Evolutionary conservation across 2,797 vertebrate species (phyloP), one percentile per base, ranked within the genome.

Genomic region (Molothrus ater): DNA sequence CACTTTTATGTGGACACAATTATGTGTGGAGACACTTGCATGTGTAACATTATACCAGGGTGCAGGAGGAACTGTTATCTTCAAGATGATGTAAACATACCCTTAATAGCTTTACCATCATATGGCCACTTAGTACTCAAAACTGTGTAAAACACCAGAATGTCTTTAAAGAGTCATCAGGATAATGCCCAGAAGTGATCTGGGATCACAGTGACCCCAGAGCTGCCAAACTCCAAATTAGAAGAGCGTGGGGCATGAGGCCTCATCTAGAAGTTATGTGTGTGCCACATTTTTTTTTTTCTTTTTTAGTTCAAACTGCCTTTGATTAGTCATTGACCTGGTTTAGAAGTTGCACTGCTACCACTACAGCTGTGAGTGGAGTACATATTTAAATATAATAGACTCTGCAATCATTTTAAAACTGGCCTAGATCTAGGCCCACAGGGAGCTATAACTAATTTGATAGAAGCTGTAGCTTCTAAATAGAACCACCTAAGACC

Each of bases 261-360:
- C 64, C 68, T 59, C 69, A 36, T 75, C 90, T 51, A 85, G 21
- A 57, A 93, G 81, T 75, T 60, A 83, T 2, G 0, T 4, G 15
- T 34, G 63, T 93, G 86, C 57, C 57, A 72, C 85, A 45, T 3
- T 64, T 61, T 48, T 43, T 48, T 43, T 28, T 28, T 65, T 43
- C 16, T 24, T 75, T 94, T 91, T 92, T 64, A 89, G 88, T 81
- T 57, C 86, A 75, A 91, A 91, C 82, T 86, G 91, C 84, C 90
- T 95, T 96, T 93, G 82, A 92, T 96, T 95, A 97, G 90, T 96
- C 96, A 96, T 71, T 50, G 80, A 94, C 94, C 95, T 96, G 92
- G 68, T 97, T 96, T 95, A 92, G 70, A 92, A 88, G 34, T 32
- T 78, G 76, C 61, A 83, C 74, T 3, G 5, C 60, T 59, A 64